A percentile compares a stretch with the other conserved stretches of the same genome.
Evolutionary conservation across 2,113 vertebrate species (phyloP).

Genomic region (Tetrax tetrax): DNA sequence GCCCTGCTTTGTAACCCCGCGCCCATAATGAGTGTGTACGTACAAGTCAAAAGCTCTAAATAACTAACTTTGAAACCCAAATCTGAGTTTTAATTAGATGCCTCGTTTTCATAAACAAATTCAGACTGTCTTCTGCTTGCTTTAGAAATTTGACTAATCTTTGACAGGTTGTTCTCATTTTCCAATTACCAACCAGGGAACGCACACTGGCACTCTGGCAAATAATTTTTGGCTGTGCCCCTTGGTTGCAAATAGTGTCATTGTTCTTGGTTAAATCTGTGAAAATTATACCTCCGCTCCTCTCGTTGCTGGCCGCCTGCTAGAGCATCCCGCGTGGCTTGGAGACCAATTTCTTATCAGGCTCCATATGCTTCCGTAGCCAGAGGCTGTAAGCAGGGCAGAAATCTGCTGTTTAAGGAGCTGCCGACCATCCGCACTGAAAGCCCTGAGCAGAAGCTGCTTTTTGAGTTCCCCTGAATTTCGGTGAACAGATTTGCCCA

Average conservation of each 20-base stretch:
- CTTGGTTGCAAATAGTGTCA: slow-evolving; percentile 44
- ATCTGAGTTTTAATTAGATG: slow-evolving; percentile 26
- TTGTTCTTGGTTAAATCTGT: slow-evolving; percentile 64
- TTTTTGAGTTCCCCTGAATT: background rate
- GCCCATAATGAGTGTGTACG: background rate
- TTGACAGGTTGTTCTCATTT: slow-evolving; percentile 68
- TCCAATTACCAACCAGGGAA: slow-evolving; percentile 55
- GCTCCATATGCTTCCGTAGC: slow-evolving; percentile 15
- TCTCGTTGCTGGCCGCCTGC: background rate
- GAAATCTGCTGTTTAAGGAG: background rate
- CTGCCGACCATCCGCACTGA: background rate
- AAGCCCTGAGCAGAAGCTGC: background rate
- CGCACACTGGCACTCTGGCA: background rate
- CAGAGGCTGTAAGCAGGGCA: background rate
- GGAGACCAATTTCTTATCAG: slow-evolving; percentile 15
- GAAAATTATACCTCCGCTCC: background rate
- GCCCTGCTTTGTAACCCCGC: background rate
- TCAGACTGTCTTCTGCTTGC: slow-evolving; percentile 36
- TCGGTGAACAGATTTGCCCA: background rate
- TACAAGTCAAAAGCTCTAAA: background rate
- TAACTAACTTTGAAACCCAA: slow-evolving; percentile 32
- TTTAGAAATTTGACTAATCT: slow-evolving; percentile 67
- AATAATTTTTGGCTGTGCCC: slow-evolving; percentile 42
- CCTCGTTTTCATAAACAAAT: slow-evolving; percentile 42
- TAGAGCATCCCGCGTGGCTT: slow-evolving; percentile 22